These are phyloP conservation scores for Punctoribates punctum DNA, from an alignment of 2,888 invertebrate genomes.

Conservation along the genomic window DNA sequence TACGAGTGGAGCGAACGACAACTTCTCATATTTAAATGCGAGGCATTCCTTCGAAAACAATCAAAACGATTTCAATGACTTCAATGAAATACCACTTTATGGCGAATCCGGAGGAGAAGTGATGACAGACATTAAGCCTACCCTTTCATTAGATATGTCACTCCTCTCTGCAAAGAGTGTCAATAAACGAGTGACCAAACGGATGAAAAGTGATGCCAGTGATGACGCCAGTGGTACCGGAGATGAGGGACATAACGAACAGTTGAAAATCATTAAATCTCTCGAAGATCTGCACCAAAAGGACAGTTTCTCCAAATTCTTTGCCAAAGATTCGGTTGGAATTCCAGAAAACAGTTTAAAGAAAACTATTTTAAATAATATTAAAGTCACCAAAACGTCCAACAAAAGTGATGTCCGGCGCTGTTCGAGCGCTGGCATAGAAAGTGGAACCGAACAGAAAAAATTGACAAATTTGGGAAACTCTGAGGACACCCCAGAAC, in stretches of 20 bases:
- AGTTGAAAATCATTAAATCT: slow-evolving; percentile 39
- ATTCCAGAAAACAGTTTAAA: background rate
- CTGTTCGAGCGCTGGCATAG: slow-evolving; percentile 41
- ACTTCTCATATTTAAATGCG: background rate
- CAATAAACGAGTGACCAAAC: slow-evolving; percentile 25
- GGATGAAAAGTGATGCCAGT: slow-evolving; percentile 35
- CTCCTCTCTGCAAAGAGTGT: slow-evolving; percentile 22
- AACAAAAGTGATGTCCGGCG: slow-evolving; percentile 36
- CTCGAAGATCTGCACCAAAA: slow-evolving; percentile 39
- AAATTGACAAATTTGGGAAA: background rate
- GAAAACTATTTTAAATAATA: slow-evolving; percentile 20
- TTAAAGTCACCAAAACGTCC: slow-evolving; percentile 5
- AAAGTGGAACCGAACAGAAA: background rate
- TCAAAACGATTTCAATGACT: slow-evolving; percentile 26
- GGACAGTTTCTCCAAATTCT: slow-evolving; percentile 28
- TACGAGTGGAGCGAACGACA: background rate
- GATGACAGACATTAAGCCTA: slow-evolving; percentile 23
- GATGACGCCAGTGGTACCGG: slow-evolving; percentile 27
- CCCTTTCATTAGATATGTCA: background rate
- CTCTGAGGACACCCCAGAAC: background rate
- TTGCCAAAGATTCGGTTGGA: slow-evolving; percentile 14
- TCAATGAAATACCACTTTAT: slow-evolving; percentile 15
- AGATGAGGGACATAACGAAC: slow-evolving; percentile 39
- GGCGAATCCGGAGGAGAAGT: background rate
- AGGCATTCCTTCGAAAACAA: background rate